Base-by-base conservation (phyloP, 2,888 invertebrate genomes). In the Criorhina ranunculi region DNA sequence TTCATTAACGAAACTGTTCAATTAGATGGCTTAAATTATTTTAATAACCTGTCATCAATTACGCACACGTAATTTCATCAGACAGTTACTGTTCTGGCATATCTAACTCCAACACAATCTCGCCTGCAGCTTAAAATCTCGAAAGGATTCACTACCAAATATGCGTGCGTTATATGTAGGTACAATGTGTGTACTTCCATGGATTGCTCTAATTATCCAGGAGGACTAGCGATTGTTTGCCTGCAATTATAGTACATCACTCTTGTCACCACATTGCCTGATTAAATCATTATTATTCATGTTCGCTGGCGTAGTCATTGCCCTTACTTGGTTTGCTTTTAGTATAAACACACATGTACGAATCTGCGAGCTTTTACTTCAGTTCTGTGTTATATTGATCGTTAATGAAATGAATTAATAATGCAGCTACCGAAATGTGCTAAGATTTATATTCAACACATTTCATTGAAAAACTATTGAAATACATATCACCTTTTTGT, bases 241-340 rank as follows among this genome's bases (percentile, higher is more conserved):
- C 31, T 55, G 35, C 66, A 66, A 64, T 66, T 57, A 76, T 53
- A 57, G 75, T 66, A 66, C 75, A 76, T 76, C 57, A 76, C 57
- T 76, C 75, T 66, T 76, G 75, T 76, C 75, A 76, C 75, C 75
- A 66, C 66, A 66, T 42, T 57, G 66, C 57, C 75, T 57, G 75
- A 66, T 46, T 76, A 66, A 76, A 66, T 76, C 57, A 55, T 66
- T 35, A 66, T 76, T 66, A 66, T 66, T 66, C 57, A 66, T 66
- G 75, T 64, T 31, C 49, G 49, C 35, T 57, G 46, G 33, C 29
- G 37, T 55, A 40, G 55, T 31, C 57, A 66, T 57, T 76, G 66
- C 46, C 60, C 64, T 49, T 55, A 40, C 24, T 17, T 44, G 53
- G 62, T 73, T 55, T 53, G 62, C 44, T 12, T 70, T 46, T 19